Evolutionary conservation across 1,140 invertebrate species (phyloP).

Genomic region (Hestina assimilis): DNA sequence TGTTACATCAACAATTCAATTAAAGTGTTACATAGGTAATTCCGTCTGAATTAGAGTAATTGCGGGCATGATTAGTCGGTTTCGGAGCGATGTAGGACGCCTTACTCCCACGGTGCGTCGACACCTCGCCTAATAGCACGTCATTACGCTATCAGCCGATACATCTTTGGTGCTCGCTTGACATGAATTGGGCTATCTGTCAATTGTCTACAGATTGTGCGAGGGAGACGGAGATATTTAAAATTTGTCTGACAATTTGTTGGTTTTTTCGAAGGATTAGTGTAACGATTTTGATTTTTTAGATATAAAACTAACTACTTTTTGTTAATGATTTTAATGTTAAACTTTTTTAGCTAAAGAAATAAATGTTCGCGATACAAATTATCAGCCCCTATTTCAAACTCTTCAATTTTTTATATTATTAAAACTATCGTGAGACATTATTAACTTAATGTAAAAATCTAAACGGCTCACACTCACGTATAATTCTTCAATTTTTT

Average conservation of each 20-base stretch:
- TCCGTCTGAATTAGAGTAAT: slow-evolving; percentile 67
- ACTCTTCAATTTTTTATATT: no score
- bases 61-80: slow-evolving; percentile 60
- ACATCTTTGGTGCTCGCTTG: slow-evolving; percentile 38
- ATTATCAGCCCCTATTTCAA: no score
- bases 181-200: slow-evolving; percentile 9
- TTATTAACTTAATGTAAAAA: no score
- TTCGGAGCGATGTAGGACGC: slow-evolving; percentile 52
- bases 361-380: no score
- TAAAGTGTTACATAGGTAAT: slow-evolving; percentile 56
- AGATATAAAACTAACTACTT: no score
- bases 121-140: slow-evolving; percentile 65
- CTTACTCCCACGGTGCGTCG: slow-evolving; percentile 65
- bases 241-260: background rate
- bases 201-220: slow-evolving; percentile 3
- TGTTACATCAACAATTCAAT: slow-evolving; percentile 65
- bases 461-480: no score
- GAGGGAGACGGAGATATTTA: background rate
- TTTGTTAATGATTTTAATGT: no score
- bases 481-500: no score
- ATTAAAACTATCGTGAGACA: no score
- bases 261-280: background rate
- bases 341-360: no score
- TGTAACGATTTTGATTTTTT: no score
- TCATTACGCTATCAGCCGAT: slow-evolving; percentile 66